phyloP scores from a whole-genome alignment of 1,140 invertebrate species.

The Archegozetes longisetosus region DNA sequence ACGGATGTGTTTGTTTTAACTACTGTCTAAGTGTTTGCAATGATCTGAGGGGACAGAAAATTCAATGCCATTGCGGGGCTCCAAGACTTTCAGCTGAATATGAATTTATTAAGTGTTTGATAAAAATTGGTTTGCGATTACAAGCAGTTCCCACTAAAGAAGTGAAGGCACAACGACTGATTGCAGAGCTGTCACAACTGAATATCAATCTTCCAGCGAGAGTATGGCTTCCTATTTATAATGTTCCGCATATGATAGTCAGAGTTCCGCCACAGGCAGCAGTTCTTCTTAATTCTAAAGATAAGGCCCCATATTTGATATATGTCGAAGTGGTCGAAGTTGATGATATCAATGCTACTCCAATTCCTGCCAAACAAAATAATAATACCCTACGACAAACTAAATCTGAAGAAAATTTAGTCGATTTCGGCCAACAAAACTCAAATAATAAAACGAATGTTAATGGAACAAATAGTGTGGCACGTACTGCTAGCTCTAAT shows the following conservation, averaged over 20 bases:
- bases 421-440: slow-evolving; percentile 14
- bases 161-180: slow-evolving; percentile 55
- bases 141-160: slow-evolving; percentile 84
- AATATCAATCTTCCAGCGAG: slow-evolving; percentile 92
- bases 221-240: slow-evolving; percentile 83
- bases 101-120: slow-evolving; percentile 65
- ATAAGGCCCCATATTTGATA: slow-evolving; percentile 96
- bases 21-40: slow-evolving; percentile 56
- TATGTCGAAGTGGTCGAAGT: slow-evolving; percentile 92
- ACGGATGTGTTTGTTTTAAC: slow-evolving; percentile 75
- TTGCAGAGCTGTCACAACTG: slow-evolving; percentile 76
- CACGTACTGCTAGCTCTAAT: slow-evolving; percentile 14
- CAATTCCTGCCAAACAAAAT: slow-evolving; percentile 49
- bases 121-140: slow-evolving; percentile 60
- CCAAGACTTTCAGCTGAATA: slow-evolving; percentile 64
- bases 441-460: not conserved
- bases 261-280: slow-evolving; percentile 83
- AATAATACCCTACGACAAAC: slow-evolving; percentile 64
- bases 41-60: slow-evolving; percentile 48
- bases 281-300: slow-evolving; percentile 95
- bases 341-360: slow-evolving; percentile 58
- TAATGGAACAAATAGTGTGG: slow-evolving; percentile 5
- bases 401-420: slow-evolving; percentile 79
- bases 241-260: slow-evolving; percentile 60
- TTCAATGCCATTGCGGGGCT: slow-evolving; percentile 54